Evolutionary conservation across 2,113 vertebrate species (phyloP).

Genomic region (Chelonoidis abingdonii): DNA sequence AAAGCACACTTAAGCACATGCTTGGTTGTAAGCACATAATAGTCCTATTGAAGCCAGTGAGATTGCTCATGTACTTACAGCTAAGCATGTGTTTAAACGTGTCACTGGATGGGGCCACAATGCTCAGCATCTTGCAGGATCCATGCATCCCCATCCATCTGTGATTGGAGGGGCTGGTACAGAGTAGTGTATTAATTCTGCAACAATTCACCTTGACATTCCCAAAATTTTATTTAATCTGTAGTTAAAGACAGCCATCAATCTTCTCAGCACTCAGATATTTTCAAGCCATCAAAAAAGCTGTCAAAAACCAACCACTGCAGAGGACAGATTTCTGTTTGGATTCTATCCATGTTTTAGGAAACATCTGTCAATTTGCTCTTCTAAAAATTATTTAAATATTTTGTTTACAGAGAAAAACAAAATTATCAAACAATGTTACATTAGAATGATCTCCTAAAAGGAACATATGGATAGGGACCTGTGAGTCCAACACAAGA

Average conservation of each 20-base stretch:
- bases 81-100: background rate
- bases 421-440: background rate
- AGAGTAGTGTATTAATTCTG: conserved; percentile 42
- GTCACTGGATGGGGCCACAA: background rate
- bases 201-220: conserved; percentile 13
- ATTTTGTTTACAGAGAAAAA: background rate
- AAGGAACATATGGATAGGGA: background rate
- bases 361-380: background rate
- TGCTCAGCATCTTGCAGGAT: background rate
- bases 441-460: too few species aligned
- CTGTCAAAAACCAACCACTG: background rate
- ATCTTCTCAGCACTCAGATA: conserved; percentile 29
- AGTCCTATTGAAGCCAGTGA: background rate
- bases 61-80: background rate
- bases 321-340: background rate
- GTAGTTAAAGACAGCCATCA: conserved; percentile 62
- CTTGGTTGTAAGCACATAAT: background rate
- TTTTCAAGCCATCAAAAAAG: conserved; percentile 19
- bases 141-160: conserved; percentile 53
- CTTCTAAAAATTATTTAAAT: background rate
- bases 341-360: background rate
- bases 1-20: background rate
- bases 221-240: conserved; percentile 57
- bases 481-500: background rate
- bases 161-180: conserved; percentile 40